Base-by-base conservation (phyloP, 2,888 invertebrate genomes). In the Ennomos quercinarius region DNA sequence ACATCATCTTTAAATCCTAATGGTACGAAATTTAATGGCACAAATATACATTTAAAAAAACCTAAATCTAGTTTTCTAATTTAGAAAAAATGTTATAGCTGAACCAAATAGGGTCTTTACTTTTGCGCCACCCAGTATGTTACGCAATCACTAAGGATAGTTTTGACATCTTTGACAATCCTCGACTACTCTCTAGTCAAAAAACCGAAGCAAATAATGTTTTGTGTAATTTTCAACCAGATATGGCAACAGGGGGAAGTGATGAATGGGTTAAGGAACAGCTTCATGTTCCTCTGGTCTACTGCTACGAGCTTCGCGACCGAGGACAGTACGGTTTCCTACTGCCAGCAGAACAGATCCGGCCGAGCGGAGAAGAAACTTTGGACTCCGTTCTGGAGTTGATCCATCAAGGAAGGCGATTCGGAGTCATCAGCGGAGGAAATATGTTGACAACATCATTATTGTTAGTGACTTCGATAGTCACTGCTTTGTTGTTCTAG, bases 291-390 rank as follows among this genome's bases (percentile, higher is more conserved):
- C 87, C 87, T 0, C 49, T 89, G 0, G 84, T 83, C 1, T 87
- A 83, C 71, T 83, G 83, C 61, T 87, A 84, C 9, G 89, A 89
- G 51, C 82, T 96, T 1, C 84, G 95, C 0, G 95, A 95, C 70
- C 86, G 74, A 0, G 95, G 95, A 0, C 64, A 67, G 1, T 84
- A 89, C 67, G 95, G 95, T 0, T 95, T 95, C 80, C 51, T 94
- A 0, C 84, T 96, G 1, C 95, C 95, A 0, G 72, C 91, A 0
- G 84, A 89, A 0, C 91, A 94, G 77, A 95, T 95, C 59, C 80
- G 92, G 36, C 93, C 93, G 3, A 91, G 89, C 4, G 88, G 84
- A 13, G 67, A 84, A 53, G 94, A 94, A 80, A 91, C 93, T 1
- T 81, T 93, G 73, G 93, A 93, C 67, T 92, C 93, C 0, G 59